phyloP scores from a whole-genome alignment of 2,113 vertebrate species.

The Hippolais icterina region DNA sequence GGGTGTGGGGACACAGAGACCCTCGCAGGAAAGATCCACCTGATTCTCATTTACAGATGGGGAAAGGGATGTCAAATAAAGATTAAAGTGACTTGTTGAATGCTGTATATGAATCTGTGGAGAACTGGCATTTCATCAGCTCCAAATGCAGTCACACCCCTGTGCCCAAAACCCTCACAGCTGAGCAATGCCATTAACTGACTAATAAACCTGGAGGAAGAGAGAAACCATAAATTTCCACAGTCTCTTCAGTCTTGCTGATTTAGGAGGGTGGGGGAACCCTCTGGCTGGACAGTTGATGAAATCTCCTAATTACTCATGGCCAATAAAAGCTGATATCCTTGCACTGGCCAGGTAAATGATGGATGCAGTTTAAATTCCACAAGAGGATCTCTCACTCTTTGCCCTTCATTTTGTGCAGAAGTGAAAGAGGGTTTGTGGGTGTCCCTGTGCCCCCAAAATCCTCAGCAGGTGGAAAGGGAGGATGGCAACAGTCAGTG shows the following conservation, averaged over 20 bases:
- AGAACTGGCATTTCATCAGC: background rate
- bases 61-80: background rate
- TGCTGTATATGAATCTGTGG: background rate
- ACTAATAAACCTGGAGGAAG: background rate
- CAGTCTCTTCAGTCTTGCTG: background rate
- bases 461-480: background rate
- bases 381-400: background rate
- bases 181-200: background rate
- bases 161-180: background rate
- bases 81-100: background rate
- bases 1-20: background rate
- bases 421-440: background rate
- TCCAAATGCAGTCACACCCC: background rate
- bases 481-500: background rate
- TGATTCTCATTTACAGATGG: background rate
- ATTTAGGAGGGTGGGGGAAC: background rate
- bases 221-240: background rate
- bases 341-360: background rate
- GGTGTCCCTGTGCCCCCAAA: background rate
- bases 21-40: background rate
- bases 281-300: background rate
- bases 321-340: background rate
- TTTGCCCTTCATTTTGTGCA: background rate
- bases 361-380: background rate
- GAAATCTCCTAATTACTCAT: background rate